These are phyloP conservation scores for Microplitis mediator DNA, from an alignment of 1,140 invertebrate genomes.

Conservation along the genomic window DNA sequence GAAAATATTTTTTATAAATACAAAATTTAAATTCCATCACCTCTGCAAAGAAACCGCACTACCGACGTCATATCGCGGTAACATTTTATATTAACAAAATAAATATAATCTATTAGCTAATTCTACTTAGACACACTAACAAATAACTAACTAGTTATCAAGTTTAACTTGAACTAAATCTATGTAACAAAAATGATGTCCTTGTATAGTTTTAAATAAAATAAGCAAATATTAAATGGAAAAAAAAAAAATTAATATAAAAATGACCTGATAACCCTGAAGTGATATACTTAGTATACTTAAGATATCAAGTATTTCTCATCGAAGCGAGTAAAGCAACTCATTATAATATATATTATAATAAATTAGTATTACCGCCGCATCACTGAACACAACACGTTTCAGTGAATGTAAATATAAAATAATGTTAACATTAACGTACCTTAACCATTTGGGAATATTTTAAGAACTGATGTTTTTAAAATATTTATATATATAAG, in stretches of 20 bases:
- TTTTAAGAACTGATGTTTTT: neutral
- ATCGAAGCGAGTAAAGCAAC: neutral
- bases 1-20: neutral
- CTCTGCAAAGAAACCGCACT: slow-evolving; percentile 51
- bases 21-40: slow-evolving; percentile 29
- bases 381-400: too few relatives aligned
- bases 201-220: neutral
- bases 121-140: neutral
- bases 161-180: too few relatives aligned
- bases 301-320: slow-evolving; percentile 7
- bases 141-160: neutral
- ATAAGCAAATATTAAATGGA: neutral
- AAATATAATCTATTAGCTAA: neutral
- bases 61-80: slow-evolving; percentile 52
- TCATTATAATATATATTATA: neutral
- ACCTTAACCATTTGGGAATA: neutral
- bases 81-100: slow-evolving; percentile 34
- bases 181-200: neutral
- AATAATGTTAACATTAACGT: neutral
- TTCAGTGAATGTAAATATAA: too few relatives aligned
- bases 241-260: slow-evolving; percentile 1
- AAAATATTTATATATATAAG: too few relatives aligned
- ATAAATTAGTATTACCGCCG: too few relatives aligned
- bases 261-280: slow-evolving; percentile 43
- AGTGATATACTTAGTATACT: slow-evolving; percentile 35